Conservation (phyloP, 2,797 vertebrate genomes). For the Threskiornis aethiopicus region DNA sequence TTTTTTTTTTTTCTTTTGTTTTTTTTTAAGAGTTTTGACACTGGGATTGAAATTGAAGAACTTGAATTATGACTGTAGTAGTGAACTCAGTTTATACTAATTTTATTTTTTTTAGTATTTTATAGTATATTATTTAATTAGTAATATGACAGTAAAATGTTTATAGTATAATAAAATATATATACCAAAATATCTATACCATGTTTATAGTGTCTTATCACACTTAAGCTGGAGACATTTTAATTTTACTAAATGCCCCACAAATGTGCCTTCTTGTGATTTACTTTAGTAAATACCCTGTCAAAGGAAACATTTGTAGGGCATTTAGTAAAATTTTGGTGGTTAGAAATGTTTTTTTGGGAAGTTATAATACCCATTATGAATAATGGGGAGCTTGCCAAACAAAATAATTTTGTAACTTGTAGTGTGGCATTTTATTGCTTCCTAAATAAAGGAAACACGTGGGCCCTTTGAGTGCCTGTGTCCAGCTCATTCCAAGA, state of each 20-base stretch:
- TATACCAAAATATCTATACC: no score
- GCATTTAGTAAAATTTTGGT: not conserved
- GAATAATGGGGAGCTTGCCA: not conserved
- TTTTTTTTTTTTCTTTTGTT: no score
- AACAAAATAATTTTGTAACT: not conserved
- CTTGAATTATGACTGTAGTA: not conserved
- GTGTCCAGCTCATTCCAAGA: not conserved
- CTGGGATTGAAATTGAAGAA: not conserved
- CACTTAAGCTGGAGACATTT: not conserved
- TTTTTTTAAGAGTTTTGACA: not conserved
- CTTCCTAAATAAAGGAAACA: not conserved
- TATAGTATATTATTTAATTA: not conserved
- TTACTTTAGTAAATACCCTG: not conserved
- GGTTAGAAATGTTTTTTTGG: not conserved
- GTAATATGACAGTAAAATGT: not conserved
- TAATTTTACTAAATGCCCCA: not conserved
- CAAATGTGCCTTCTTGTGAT: not conserved
- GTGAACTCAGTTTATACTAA: not conserved
- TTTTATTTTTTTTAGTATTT: not conserved
- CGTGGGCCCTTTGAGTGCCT: accelerated
- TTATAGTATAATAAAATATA: not conserved
- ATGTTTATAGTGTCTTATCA: not conserved
- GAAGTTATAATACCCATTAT: not conserved
- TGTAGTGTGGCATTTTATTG: not conserved
- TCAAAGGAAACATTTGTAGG: not conserved